Evolutionary conservation across 64 coral and sea anemone species (phyloP), one percentile per base, ranked within the genome.

Genomic region (Pocillopora damicornis): DNA sequence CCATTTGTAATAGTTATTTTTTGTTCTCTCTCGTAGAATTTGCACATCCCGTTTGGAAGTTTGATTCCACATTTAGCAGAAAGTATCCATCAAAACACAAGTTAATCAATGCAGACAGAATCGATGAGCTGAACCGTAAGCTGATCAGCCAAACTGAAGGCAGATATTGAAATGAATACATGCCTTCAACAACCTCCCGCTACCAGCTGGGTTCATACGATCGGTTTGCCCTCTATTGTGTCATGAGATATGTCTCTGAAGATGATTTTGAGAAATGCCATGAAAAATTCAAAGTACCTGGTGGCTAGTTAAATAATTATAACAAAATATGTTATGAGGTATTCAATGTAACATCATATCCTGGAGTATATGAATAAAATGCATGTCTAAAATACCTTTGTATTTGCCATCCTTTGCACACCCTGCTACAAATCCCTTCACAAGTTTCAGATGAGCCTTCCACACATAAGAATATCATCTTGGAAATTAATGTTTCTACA

Each of bases 91-190:
- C 96, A 12, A 89, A 36, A 36, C 86, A 76, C 73, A 82, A 76
- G 25, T 35, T 94, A 7, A 98, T 98, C 34, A 74, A 98, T 58
- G 90, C 85, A 9, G 66, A 92, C 63, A 79, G 93, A 89, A 92
- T 98, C 18, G 74, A 92, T 36, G 76, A 95, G 34, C 89, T 98
- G 58, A 98, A 92, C 63, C 89, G 90, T 60, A 58, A 80, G 13
- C 88, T 98, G 15, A 89, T 98, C 38, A 92, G 89, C 36, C 86
- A 91, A 59, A 95, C 90, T 17, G 81, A 87, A 75, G 93, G 92
- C n/a, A 79, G 12, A 15, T 87, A 61, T 22, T 98, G 93, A 75
- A 86, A 89, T 38, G 76, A 61, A 20, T 94, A 94, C 17, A 34
- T 90, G 20, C 75, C 74, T 51, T 89, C 89, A 15, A 88, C 89